Evolutionary conservation across 2,888 invertebrate species (phyloP).

Genomic region (Stictocephala bisonia): DNA sequence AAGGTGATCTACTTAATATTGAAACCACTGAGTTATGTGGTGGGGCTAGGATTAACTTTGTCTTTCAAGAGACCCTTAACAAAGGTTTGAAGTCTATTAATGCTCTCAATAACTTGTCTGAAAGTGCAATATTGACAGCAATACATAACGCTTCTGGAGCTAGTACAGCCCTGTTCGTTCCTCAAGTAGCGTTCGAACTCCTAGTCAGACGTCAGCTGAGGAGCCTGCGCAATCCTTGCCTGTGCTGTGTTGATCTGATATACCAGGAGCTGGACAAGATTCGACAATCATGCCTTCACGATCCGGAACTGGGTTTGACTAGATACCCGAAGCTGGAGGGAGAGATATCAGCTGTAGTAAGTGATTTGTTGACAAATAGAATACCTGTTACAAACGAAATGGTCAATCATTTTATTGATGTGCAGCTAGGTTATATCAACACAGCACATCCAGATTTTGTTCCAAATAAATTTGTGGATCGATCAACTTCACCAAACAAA

Average conservation of each 20-base stretch:
- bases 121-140: slow-evolving; percentile 72
- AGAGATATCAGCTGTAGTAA: slow-evolving; percentile 72
- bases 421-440: slow-evolving; percentile 75
- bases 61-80: slow-evolving; percentile 75
- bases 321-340: slow-evolving; percentile 73
- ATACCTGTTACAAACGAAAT: slow-evolving; percentile 72
- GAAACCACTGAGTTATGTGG: slow-evolving; percentile 69
- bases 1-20: slow-evolving; percentile 72
- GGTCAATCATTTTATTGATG: slow-evolving; percentile 72
- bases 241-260: slow-evolving; percentile 72
- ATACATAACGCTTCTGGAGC: slow-evolving; percentile 73
- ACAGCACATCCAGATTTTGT: slow-evolving; percentile 75
- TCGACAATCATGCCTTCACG: slow-evolving; percentile 73
- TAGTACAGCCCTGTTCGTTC: slow-evolving; percentile 64
- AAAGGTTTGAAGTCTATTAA: slow-evolving; percentile 70
- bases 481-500: no score
- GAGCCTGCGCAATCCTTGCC: slow-evolving; percentile 72
- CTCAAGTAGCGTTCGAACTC: slow-evolving; percentile 72
- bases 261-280: slow-evolving; percentile 75
- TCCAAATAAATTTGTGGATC: no score
- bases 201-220: slow-evolving; percentile 74
- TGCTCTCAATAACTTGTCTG: slow-evolving; percentile 70
- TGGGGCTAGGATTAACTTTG: slow-evolving; percentile 74
- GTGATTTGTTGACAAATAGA: slow-evolving; percentile 68
- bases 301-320: slow-evolving; percentile 70